Evolutionary conservation across 2,797 vertebrate species (phyloP), one percentile per base, ranked within the genome.

Genomic region (Dallia pectoralis): DNA sequence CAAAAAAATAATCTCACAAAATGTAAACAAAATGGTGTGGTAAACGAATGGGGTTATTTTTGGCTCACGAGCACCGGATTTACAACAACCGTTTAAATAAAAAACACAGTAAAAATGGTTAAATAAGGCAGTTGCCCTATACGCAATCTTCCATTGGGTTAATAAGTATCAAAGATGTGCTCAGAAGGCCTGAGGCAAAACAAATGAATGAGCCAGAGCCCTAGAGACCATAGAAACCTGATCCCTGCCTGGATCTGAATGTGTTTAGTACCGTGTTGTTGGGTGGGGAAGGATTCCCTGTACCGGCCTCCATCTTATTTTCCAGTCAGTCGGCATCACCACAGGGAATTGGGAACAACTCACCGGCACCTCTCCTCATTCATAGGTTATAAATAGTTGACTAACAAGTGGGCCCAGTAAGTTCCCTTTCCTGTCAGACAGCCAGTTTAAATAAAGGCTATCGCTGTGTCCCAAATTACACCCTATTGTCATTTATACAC

Each of bases 331-430:
- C 74, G 64, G 36, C 36, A 44, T 64, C 65, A 68, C 19, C 68
- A 53, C 22, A 67, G 68, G 30, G 56, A 79, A 79, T 56, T 56
- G 40, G 53, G 62, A 51, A 27, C 44, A 62, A 68, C 61, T 49
- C 32, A 27, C 33, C 22, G 40, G 67, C 51, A 27, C 33, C 27
- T 64, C 40, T 44, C 40, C 40, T 47, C 30, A 74, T n/a, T 48
- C 47, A 32, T 33, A 56, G 32, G 44, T 73, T 81, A 84, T 79
- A 75, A 77, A 77, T 80, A 77, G 72, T 33, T 27, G 19, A 25
- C 19, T 73, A 64, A 72, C 64, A 68, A 48, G n/a, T 19, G 27
- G 75, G 70, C 72, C 67, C 70, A 61, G 47, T 72, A 32, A 74
- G 68, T 79, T 76, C 72, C 77, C 69, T 69, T 75, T 78, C 69